phyloP scores from a whole-genome alignment of 2,113 vertebrate species.

The Rhinolophus sinicus region DNA sequence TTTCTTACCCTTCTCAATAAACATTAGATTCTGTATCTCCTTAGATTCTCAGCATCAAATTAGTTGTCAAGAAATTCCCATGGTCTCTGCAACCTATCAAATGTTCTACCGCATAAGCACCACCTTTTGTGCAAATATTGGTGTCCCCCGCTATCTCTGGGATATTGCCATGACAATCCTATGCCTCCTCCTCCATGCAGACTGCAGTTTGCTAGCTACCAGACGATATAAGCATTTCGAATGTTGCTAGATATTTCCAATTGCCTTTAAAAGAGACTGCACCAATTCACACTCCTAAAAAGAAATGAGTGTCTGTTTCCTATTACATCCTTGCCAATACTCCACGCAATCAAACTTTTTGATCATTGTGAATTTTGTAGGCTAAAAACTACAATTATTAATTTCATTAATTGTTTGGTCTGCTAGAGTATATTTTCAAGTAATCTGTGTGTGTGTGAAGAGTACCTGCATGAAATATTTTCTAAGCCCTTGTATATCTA shows the following conservation, averaged over 20 bases:
- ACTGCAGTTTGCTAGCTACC: neutral
- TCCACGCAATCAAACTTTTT: neutral
- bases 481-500: neutral
- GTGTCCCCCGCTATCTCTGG: neutral
- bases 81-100: neutral
- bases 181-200: neutral
- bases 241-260: neutral
- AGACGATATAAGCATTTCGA: conserved; percentile 1
- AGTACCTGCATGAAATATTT: neutral
- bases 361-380: neutral
- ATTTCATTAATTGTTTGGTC: neutral
- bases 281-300: neutral
- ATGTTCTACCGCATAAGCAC: neutral
- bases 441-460: neutral
- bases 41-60: neutral
- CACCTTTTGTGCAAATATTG: neutral
- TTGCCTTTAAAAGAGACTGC: neutral
- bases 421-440: neutral
- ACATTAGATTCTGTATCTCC: neutral
- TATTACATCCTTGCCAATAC: neutral
- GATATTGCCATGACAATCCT: neutral
- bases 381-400: conserved; percentile 1
- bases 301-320: neutral
- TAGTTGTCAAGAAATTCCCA: conserved; percentile 10
- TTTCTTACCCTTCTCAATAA: neutral